Evolutionary conservation across 2,888 invertebrate species (phyloP), one percentile per base, ranked within the genome.

Genomic region (Synanthedon myopaeformis): DNA sequence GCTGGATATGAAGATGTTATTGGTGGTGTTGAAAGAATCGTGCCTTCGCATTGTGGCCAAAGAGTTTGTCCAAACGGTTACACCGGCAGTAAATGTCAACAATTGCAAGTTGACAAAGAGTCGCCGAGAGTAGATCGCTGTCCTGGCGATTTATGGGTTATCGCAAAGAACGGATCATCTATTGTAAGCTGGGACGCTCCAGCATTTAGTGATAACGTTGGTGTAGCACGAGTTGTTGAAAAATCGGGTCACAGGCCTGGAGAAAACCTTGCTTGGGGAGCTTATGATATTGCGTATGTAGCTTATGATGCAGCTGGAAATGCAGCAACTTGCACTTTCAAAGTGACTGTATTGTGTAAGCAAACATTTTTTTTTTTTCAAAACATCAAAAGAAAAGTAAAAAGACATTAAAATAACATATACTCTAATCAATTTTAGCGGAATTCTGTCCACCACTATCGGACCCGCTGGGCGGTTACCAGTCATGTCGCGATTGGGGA

Each of bases 401-500:
- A 35, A 35, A n/a, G 0, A 1, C n/a, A 6, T 45, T 45, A n/a
- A 45, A 45, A n/a, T 45, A 45, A 13, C n/a, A 45, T 13, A 13
- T n/a, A 13, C 14, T 14, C 8, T 45, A 14, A 6, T 14, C 3
- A 45, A 45, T 81, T 88, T 28, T 72, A 93, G 96, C 95, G 60
- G 96, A 97, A 74, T 97, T 97, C 84, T 98, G 98, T 72, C 96
- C 96, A 23, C 92, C 93, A 58, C 80, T 97, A 60, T 88, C 92
- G 19, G 96, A 97, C 79, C 98, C 98, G 1, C 90, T 96, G 19
- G 96, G 97, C 53, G 98, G 98, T 50, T 90, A 91, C 41, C 97
- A 97, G 81, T 92, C 92, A 5, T 98, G 98, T 76, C 96, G 96
- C 65, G 95, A 96, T 69, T 98, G 97, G 97, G 98, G 98, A 51